A percentile compares a stretch with the other conserved stretches of the same genome.
These are phyloP conservation scores for Nasonia giraulti DNA, from an alignment of 1,140 invertebrate genomes.

Conservation along the genomic window DNA sequence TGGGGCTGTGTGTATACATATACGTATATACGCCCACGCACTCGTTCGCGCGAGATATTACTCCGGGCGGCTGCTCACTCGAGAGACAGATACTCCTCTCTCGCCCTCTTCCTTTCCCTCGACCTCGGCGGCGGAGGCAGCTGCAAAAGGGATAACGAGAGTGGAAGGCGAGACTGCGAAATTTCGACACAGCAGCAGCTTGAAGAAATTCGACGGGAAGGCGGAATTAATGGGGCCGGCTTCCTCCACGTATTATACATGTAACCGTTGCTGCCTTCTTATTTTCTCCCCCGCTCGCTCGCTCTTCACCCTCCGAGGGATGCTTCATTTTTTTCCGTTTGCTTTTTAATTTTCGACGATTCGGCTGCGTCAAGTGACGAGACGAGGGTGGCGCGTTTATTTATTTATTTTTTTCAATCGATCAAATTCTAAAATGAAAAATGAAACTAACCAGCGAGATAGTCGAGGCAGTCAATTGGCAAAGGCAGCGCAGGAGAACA, in stretches of 20 bases:
- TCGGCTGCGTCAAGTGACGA: too few relatives aligned
- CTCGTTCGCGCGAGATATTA: background rate
- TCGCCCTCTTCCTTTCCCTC: background rate
- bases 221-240: conserved; percentile 4
- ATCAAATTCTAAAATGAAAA: too few relatives aligned
- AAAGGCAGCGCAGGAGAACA: too few relatives aligned
- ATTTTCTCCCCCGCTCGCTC: background rate
- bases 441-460: too few relatives aligned
- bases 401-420: too few relatives aligned
- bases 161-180: background rate
- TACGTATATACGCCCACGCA: background rate
- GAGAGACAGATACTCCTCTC: background rate
- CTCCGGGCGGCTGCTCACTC: background rate
- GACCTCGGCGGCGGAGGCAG: background rate
- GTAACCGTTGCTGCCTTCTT: background rate
- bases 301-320: background rate
- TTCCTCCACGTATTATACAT: background rate
- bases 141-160: background rate
- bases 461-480: too few relatives aligned
- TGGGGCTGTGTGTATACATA: background rate
- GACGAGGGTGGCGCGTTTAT: too few relatives aligned
- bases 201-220: conserved; percentile 6
- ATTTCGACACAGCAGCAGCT: background rate
- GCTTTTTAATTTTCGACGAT: background rate
- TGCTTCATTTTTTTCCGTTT: background rate